Base-by-base conservation (phyloP, 1,140 invertebrate genomes). In the Papilio dardanus region DNA sequence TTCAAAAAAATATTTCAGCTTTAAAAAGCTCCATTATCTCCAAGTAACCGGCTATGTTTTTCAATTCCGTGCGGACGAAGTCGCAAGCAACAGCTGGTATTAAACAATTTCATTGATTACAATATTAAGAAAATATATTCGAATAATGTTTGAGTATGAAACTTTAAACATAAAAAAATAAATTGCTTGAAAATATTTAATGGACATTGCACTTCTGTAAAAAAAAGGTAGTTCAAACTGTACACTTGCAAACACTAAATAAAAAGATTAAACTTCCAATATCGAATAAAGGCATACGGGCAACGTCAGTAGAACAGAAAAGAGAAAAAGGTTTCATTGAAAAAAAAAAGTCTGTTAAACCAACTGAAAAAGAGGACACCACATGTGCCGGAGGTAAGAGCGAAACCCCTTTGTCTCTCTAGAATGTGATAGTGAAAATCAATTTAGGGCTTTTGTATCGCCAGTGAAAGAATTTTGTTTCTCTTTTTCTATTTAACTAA, bases 381-480 rank as follows among this genome's bases (percentile, higher is more conserved):
- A 14, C 24, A 62, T 62, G 54, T 62, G 54, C 24, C 24, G 54
- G 54, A 62, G 54, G 54, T 62, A 62, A 62, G 30, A 28, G 54
- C 54, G 54, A 62, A 62, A 28, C 54, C 10, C 54, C 54, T 62
- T 62, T 62, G 54, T 62, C 54, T 62, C 54, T 62, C 54, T 62
- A 62, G 54, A 62, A 62, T 62, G 54, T 62, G 54, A 28, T 62
- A 62, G 54, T 62, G 54, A 62, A 62, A 62, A 62, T 62, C 54
- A 62, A 62, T 62, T 62, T 62, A 62, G 54, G 21, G 12, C 21
- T 62, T 62, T 62, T 62, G 54, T 62, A 62, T 62, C 54, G 54
- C 54, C 19, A 62, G 24, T 28, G 10, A 62, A 62, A 62, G 54
- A 62, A 62, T 14, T 62, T 62, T 62, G 54, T 30, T 28, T 62